Evolutionary conservation across 2,797 vertebrate genomes (phyloP), one percentile per base, ranked within the genome.

Genomic region (Mallotus villosus): DNA sequence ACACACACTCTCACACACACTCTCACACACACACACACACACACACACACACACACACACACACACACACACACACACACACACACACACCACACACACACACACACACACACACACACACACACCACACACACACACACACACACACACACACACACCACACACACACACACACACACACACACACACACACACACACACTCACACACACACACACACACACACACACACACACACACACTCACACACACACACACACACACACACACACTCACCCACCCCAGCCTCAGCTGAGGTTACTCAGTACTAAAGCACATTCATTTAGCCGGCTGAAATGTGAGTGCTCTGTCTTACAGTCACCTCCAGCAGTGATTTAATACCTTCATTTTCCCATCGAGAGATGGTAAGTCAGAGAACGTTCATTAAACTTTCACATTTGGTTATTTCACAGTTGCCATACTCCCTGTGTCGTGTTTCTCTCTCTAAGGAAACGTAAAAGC

Each of bases 341-440:
- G 3, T 21, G 17, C 5, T 62, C 5, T n/a, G 32, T 60, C 37
- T 11, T 49, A n/a, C 60, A 63, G 46, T 34, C 27, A 37, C 63
- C 12, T 32, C 25, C n/a, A n/a, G 17, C 27, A 34, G 22, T n/a
- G 53, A 63, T 63, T 21, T 24, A 64, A 21, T 63, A 24, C 24
- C 59, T 5, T 7, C 5, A 9, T 72, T 22, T 21, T n/a, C 1
- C 14, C 12, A n/a, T 21, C 17, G 37, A 17, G 63, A 34, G n/a
- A 3, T 70, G 59, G 69, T 62, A 37, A 55, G 60, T 71, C 24
- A 29, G 12, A 65, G 41, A 46, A n/a, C 16, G 2, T 70, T 70
- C 32, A 60, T 70, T 61, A 24, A 60, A 16, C 25, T 70, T 24
- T 49, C 5, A 17, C 22, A 27, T 60, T n/a, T 46, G 16, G 68